A percentile compares a stretch with the other conserved stretches of the same genome.
Evolutionary conservation across 2,113 vertebrate species (phyloP).

Genomic region (Falcunculus frontatus): DNA sequence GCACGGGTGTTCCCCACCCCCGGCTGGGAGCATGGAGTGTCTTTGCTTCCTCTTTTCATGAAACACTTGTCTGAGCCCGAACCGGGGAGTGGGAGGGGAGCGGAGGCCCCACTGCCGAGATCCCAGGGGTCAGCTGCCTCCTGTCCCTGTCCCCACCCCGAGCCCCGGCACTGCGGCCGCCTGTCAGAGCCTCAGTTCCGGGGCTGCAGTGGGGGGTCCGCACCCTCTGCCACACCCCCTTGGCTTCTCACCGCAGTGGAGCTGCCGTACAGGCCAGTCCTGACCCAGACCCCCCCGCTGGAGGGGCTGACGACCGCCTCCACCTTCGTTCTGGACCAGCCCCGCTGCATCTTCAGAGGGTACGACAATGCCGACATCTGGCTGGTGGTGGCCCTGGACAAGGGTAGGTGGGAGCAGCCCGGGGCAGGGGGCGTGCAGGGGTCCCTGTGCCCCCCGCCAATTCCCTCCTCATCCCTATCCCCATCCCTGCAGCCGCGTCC

Average conservation of each 20-base stretch:
- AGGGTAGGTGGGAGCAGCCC: background rate
- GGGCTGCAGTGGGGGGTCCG: accelerated
- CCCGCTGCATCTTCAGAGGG: background rate
- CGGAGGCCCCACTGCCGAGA: accelerated
- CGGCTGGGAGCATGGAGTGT: accelerated
- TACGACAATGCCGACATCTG: background rate
- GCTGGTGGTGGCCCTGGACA: conserved; percentile 58
- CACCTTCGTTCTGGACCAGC: conserved; percentile 68
- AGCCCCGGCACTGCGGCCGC: accelerated
- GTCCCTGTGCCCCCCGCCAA: accelerated
- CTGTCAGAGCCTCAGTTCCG: accelerated
- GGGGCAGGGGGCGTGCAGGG: background rate
- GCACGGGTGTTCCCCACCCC: accelerated
- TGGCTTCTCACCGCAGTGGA: accelerated
- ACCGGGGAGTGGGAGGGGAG: accelerated
- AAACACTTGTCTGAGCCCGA: accelerated
- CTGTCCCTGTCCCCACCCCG: background rate
- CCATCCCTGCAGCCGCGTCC: accelerated
- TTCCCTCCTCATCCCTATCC: background rate
- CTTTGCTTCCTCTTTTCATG: background rate
- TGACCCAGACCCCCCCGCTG: accelerated
- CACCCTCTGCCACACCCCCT: background rate
- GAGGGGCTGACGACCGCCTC: conserved; percentile 7
- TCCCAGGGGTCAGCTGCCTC: background rate
- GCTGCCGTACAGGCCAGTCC: accelerated